phyloP scores from a whole-genome alignment of 2,113 vertebrate species.

The Thryonomys swinderianus region DNA sequence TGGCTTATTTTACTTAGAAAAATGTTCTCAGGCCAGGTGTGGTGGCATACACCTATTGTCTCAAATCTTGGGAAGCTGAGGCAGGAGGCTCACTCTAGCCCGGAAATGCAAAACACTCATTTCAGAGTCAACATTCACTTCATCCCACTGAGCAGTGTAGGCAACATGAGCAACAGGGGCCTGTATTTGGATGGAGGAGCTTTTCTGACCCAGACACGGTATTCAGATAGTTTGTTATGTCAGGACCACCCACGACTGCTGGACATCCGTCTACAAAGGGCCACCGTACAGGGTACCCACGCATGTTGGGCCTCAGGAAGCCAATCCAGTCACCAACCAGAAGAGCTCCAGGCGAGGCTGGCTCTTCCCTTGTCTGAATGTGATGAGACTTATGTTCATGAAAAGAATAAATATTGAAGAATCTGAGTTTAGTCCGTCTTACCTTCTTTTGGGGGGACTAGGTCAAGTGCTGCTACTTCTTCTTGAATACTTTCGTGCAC shows the following conservation, averaged over 20 bases:
- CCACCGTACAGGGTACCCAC: slow-evolving; percentile 93
- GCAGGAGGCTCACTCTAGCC: neutral
- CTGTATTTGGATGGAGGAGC: slow-evolving; percentile 91
- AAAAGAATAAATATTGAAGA: slow-evolving; percentile 98
- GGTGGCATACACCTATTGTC: neutral
- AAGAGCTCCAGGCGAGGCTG: slow-evolving; percentile 98
- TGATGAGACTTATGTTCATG: slow-evolving; percentile 98
- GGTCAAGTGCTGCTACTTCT: slow-evolving; percentile 97
- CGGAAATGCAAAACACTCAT: neutral
- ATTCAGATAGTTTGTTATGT: slow-evolving; percentile 93
- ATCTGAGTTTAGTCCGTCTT: slow-evolving; percentile 98
- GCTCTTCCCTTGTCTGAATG: slow-evolving; percentile 99
- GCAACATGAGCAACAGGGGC: slow-evolving; percentile 85
- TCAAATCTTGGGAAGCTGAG: neutral
- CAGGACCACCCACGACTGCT: slow-evolving; percentile 92
- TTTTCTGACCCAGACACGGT: slow-evolving; percentile 90
- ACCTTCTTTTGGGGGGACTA: slow-evolving; percentile 99
- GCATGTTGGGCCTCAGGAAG: slow-evolving; percentile 94
- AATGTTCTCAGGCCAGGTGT: neutral
- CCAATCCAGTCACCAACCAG: slow-evolving; percentile 98
- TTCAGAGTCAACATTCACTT: neutral
- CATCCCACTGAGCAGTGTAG: neutral
- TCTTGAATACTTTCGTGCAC: slow-evolving; percentile 94
- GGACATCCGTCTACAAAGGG: slow-evolving; percentile 94
- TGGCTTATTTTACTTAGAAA: neutral